phyloP scores from a whole-genome alignment of 1,140 invertebrate genomes.

The Oscheius sp. region DNA sequence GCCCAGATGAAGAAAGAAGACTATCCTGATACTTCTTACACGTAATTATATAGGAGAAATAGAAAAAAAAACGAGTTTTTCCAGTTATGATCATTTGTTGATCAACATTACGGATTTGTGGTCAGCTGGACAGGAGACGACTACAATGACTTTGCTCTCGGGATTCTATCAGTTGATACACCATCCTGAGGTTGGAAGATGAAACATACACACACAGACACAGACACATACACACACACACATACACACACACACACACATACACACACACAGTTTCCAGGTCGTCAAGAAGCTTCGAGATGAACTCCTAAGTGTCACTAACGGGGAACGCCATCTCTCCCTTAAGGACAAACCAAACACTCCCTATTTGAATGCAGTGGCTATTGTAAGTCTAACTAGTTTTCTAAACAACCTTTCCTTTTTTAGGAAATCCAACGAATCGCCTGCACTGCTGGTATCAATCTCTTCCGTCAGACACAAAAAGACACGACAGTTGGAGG shows the following conservation, averaged over 20 bases:
- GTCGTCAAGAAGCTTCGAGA: conserved; percentile 8
- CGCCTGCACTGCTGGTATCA: conserved; percentile 51
- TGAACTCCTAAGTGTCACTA: conserved; percentile 20
- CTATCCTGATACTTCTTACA: conserved; percentile 8
- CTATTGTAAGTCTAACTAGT: neutral
- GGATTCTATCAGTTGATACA: conserved; percentile 17
- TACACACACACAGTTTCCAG: neutral
- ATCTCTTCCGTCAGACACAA: conserved; percentile 50
- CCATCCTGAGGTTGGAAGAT: conserved; percentile 14
- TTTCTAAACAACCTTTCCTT: neutral
- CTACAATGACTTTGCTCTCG: conserved; percentile 48
- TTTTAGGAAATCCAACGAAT: conserved; percentile 45
- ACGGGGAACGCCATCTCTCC: neutral
- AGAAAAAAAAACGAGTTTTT: neutral
- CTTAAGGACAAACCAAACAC: conserved; percentile 17
- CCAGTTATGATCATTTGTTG: conserved; percentile 15
- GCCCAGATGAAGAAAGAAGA: conserved; percentile 60
- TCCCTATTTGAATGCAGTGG: conserved; percentile 30
- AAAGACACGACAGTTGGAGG: conserved; percentile 36
- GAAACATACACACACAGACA: neutral
- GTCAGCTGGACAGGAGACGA: conserved; percentile 45
- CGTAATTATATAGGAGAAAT: neutral
- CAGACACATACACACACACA: no score
- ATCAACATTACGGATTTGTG: conserved; percentile 30
- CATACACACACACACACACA: no score